Evolutionary conservation across 2,888 invertebrate genomes (phyloP), one percentile per base, ranked within the genome.

Genomic region (Metallyticus violacea): DNA sequence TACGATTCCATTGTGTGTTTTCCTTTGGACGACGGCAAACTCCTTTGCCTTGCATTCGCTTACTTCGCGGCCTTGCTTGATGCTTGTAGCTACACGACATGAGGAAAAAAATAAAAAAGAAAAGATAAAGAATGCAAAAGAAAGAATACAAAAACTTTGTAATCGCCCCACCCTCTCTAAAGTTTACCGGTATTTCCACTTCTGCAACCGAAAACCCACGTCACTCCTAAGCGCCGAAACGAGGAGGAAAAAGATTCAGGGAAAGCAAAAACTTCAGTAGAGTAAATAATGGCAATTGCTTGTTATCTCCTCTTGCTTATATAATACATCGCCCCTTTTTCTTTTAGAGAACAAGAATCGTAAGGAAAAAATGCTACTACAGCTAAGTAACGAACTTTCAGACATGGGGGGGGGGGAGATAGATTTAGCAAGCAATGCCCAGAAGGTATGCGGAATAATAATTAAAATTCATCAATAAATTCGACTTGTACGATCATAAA

Each of bases 1-100:
- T 86, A 84, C 85, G 79, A 87, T 87, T 85, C 87, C 85, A 82
- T 81, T 87, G 85, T 85, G 84, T 79, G 79, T 86, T 77, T 83
- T 76, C 84, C 25, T 86, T 86, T 40, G 79, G 77, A 29, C 7
- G 83, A 83, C 77, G 9, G 40, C 22, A 77, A 83, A 77, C 83
- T 77, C 77, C 77, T 83, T 83, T 83, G 83, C 77, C 83, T 83
- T 81, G 81, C 81, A 62, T 62, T 26, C 26, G 26, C 26, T 26
- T 26, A 30, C 29, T 40, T 81, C 40, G 40, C 40, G 40, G 40
- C 40, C 40, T 62, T 40, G 40, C 40, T 15, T 81, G 25, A 29
- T 28, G 76, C 77, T 15, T 83, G 77, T 28, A 83, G 77, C 76
- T 28, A 83, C 83, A 77, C 40, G 40, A n/a, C 15, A 62, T 15